Evolutionary conservation across 2,797 vertebrate species (phyloP).

Genomic region (Miichthys miiuy): DNA sequence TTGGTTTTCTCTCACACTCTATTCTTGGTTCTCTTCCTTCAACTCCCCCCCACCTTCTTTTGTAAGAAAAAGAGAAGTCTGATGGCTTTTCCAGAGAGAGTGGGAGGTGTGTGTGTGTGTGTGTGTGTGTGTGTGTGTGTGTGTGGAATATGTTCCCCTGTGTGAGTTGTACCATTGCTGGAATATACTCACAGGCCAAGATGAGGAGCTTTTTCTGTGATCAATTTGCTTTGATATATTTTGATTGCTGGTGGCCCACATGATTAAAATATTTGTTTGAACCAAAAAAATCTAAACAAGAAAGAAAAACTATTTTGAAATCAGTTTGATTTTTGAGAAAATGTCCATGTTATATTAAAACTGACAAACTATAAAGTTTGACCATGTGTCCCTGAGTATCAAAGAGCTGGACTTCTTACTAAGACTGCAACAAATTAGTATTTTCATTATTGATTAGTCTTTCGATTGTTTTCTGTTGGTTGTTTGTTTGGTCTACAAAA

Average conservation of each 20-base stretch:
- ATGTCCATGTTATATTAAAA: not conserved
- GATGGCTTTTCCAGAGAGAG: slow-evolving; percentile 84
- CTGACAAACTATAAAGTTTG: not conserved
- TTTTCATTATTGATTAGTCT: not conserved
- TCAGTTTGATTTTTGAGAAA: not conserved
- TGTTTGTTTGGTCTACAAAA: too few species aligned
- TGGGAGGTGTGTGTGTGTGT: slow-evolving; percentile 53
- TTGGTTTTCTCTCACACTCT: slow-evolving; percentile 66
- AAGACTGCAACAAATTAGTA: not conserved
- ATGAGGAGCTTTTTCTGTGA: slow-evolving; percentile 7
- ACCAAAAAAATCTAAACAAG: not conserved
- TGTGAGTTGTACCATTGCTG: slow-evolving; percentile 41
- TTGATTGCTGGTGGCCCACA: not conserved
- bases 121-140: slow-evolving; percentile 42
- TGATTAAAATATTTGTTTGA: slow-evolving; percentile 11
- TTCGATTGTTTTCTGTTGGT: not conserved
- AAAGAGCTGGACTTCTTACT: not conserved
- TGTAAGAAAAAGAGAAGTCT: slow-evolving; percentile 72
- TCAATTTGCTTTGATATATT: not conserved
- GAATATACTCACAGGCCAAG: slow-evolving; percentile 46
- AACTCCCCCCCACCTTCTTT: slow-evolving; percentile 47
- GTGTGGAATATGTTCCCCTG: slow-evolving; percentile 55
- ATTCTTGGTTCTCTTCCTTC: slow-evolving; percentile 53
- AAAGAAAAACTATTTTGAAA: not conserved
- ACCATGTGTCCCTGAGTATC: too few species aligned